A percentile compares a stretch with the other conserved stretches of the same genome.
These are phyloP conservation scores for Phocoena phocoena DNA, from an alignment of 2,113 vertebrate genomes.

Conservation along the genomic window DNA sequence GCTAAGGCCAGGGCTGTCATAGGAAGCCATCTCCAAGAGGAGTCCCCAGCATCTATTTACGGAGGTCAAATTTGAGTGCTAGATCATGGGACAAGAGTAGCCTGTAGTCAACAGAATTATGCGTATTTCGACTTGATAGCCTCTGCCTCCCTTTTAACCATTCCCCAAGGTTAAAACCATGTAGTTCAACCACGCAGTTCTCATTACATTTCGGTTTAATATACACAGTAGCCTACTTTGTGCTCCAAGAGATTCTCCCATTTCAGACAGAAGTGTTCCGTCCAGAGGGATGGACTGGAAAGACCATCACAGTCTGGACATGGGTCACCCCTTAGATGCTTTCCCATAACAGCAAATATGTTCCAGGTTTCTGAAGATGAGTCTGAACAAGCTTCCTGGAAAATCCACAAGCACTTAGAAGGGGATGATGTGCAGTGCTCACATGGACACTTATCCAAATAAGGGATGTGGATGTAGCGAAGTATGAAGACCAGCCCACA, in stretches of 20 bases:
- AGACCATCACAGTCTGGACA: not conserved
- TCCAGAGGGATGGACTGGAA: not conserved
- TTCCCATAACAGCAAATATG: not conserved
- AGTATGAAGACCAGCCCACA: not conserved
- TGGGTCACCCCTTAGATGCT: not conserved
- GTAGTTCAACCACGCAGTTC: not conserved
- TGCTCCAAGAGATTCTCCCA: not conserved
- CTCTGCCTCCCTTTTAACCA: not conserved
- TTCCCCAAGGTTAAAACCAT: not conserved
- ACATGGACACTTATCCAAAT: not conserved
- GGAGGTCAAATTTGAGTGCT: not conserved
- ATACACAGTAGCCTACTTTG: not conserved
- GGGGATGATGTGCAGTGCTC: not conserved
- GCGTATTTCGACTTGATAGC: not conserved
- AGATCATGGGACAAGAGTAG: not conserved
- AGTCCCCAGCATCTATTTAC: not conserved
- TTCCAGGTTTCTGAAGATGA: not conserved
- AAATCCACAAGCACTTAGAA: not conserved
- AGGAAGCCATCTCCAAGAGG: not conserved
- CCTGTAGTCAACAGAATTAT: not conserved
- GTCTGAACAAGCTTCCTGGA: not conserved
- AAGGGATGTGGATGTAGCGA: not conserved
- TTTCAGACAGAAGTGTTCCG: not conserved
- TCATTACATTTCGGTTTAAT: not conserved
- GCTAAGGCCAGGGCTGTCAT: not conserved